These are phyloP conservation scores for Porites lobata DNA, from an alignment of 92 coral and sea anemone species.

Conservation along the genomic window DNA sequence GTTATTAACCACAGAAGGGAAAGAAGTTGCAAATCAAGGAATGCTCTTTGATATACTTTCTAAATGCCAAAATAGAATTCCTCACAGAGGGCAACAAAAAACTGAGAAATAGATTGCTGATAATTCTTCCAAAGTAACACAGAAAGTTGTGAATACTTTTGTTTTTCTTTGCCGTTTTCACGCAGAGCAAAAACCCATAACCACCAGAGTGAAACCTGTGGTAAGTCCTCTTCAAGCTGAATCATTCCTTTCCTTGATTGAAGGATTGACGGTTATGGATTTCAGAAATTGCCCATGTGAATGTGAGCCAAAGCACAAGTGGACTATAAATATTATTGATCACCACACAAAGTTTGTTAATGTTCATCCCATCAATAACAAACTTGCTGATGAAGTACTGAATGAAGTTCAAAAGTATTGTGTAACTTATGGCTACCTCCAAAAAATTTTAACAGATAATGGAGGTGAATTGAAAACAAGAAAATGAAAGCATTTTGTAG, in stretches of 20 bases:
- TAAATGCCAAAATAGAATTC: neutral
- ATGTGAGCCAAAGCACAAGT: neutral
- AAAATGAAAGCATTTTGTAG: no score
- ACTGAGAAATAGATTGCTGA: slow-evolving; percentile 60
- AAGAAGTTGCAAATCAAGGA: no score
- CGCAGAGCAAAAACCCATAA: slow-evolving; percentile 47
- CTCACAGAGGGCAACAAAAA: slow-evolving; percentile 57
- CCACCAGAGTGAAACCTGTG: neutral
- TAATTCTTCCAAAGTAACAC: slow-evolving; percentile 46
- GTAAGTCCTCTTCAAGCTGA: no score
- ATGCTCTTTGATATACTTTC: no score
- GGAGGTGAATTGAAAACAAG: no score
- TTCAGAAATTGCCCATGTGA: no score
- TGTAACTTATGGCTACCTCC: slow-evolving; percentile 48
- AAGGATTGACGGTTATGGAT: no score
- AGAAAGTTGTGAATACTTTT: slow-evolving; percentile 38
- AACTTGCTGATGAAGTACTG: no score
- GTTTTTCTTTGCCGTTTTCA: slow-evolving; percentile 41
- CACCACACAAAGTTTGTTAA: slow-evolving; percentile 6
- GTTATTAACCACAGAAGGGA: slow-evolving; percentile 14
- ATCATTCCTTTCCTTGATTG: no score
- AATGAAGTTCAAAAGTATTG: slow-evolving; percentile 7
- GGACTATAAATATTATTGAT: slow-evolving; percentile 50
- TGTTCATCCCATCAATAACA: no score
- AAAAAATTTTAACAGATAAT: slow-evolving; percentile 39